A percentile compares a stretch with the other conserved stretches of the same genome.
Evolutionary conservation across 1,140 invertebrate genomes (phyloP).

Genomic region (Thereuonema tuberculata): DNA sequence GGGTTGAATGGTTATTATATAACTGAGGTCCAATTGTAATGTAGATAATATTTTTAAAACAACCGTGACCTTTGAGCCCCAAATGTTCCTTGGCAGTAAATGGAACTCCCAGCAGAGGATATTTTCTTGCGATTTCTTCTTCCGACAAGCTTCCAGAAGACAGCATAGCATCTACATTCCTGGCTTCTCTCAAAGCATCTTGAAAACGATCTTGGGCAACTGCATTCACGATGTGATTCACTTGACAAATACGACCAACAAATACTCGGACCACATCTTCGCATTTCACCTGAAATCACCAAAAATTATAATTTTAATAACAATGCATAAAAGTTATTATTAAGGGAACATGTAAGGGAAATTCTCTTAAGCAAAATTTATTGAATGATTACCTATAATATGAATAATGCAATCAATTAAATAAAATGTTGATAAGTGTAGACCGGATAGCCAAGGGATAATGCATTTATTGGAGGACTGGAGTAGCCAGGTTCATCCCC

Average conservation of each 20-base stretch:
- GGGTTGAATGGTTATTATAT: too few relatives aligned
- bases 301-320: too few relatives aligned
- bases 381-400: too few relatives aligned
- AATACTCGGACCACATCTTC: conserved; percentile 19
- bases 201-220: conserved; percentile 19
- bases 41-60: background rate
- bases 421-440: too few relatives aligned
- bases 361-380: too few relatives aligned
- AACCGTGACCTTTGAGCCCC: conserved; percentile 46
- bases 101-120: conserved; percentile 70
- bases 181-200: conserved; percentile 20
- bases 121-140: conserved; percentile 40
- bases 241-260: conserved; percentile 19
- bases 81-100: conserved; percentile 70
- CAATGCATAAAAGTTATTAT: too few relatives aligned
- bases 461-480: too few relatives aligned
- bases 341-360: too few relatives aligned
- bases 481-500: too few relatives aligned
- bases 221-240: conserved; percentile 24
- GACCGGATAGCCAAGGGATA: too few relatives aligned
- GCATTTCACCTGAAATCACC: conserved; percentile 20
- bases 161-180: conserved; percentile 18
- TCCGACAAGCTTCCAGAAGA: conserved; percentile 10
- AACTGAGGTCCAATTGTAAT: too few relatives aligned
- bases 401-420: too few relatives aligned